A percentile compares a stretch with the other conserved stretches of the same genome.
Evolutionary conservation across 2,888 invertebrate species (phyloP).

Genomic region (Heliconius sara): DNA sequence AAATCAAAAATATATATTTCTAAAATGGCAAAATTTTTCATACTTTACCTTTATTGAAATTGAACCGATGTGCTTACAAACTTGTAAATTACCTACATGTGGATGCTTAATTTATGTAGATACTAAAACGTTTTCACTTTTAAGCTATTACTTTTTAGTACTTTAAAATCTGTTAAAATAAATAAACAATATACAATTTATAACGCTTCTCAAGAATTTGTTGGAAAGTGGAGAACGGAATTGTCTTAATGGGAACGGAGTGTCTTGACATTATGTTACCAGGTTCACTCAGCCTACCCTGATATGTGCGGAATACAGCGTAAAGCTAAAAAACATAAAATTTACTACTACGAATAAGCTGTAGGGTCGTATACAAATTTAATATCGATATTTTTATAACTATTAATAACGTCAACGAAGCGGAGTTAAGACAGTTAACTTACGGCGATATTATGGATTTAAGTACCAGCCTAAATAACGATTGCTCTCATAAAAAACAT

Average conservation of each 20-base stretch:
- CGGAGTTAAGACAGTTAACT: neutral
- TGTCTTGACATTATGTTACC: no score
- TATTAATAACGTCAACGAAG: neutral
- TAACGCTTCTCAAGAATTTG: no score
- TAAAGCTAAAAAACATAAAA: neutral
- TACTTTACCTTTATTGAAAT: slow-evolving; percentile 18
- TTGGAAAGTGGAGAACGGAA: no score
- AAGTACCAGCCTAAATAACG: neutral
- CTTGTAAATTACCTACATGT: neutral
- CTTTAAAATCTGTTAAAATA: neutral
- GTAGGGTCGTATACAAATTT: neutral
- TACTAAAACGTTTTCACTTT: slow-evolving; percentile 5
- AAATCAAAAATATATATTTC: neutral
- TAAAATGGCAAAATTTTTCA: neutral
- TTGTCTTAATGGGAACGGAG: no score
- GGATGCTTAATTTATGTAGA: neutral
- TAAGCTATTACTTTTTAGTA: slow-evolving; percentile 7
- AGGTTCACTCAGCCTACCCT: no score
- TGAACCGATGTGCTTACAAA: neutral
- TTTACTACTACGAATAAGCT: neutral
- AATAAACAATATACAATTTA: neutral
- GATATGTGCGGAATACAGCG: no score
- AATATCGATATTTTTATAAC: no score
- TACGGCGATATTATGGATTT: neutral
- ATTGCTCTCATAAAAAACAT: neutral